Percentiles rank a stretch among this genome's conserved stretches.
These are phyloP conservation scores for Plebejus anna DNA, from an alignment of 2,888 invertebrate genomes.

Conservation along the genomic window DNA sequence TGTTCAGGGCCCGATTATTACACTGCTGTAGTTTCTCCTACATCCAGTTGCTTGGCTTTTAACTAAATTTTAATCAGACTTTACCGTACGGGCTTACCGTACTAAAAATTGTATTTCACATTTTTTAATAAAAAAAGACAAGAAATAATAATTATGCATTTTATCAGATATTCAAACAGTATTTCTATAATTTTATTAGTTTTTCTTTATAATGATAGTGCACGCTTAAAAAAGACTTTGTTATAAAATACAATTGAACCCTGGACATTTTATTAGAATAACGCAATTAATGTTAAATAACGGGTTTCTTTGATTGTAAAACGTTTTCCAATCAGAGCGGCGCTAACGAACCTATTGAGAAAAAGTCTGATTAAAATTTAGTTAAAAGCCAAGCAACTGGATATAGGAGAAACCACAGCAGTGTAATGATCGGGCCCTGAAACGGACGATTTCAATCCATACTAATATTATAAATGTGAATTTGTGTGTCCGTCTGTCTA, in stretches of 20 bases:
- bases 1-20: slow-evolving; percentile 32
- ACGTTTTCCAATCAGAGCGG: slow-evolving; percentile 36
- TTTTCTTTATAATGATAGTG: too few relatives aligned
- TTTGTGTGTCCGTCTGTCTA: too few relatives aligned
- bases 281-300: slow-evolving; percentile 14
- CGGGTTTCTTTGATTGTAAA: slow-evolving; percentile 28
- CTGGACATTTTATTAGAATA: background rate
- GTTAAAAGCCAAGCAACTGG: slow-evolving; percentile 37
- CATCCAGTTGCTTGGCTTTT: slow-evolving; percentile 30
- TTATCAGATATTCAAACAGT: too few relatives aligned
- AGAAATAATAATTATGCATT: too few relatives aligned
- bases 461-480: too few relatives aligned
- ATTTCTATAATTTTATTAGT: too few relatives aligned
- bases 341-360: slow-evolving; percentile 38
- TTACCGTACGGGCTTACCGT: too few relatives aligned
- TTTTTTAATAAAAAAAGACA: too few relatives aligned
- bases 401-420: slow-evolving; percentile 33
- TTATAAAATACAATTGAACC: background rate
- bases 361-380: slow-evolving; percentile 39
- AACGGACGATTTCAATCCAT: slow-evolving; percentile 9
- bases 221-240: background rate
- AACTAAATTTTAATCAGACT: too few relatives aligned
- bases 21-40: slow-evolving; percentile 32
- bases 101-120: too few relatives aligned
- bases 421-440: slow-evolving; percentile 33